Conservation (phyloP, 2,113 vertebrate species). For the Rhynchomys soricoides region DNA sequence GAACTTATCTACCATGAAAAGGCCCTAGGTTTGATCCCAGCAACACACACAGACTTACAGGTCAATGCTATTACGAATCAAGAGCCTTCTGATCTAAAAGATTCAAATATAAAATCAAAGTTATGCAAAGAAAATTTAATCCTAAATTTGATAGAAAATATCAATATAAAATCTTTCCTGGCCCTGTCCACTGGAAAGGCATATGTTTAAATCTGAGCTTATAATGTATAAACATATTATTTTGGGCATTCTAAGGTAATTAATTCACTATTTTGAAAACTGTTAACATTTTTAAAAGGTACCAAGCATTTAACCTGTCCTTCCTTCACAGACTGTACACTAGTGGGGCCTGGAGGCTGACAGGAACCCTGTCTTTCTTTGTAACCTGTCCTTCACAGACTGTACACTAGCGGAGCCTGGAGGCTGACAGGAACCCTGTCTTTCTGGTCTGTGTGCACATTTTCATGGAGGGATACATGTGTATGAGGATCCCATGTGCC, state of each 20-base stretch:
- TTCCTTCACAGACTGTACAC: background rate
- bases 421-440: background rate
- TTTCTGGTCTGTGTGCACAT: no score
- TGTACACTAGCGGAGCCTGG: background rate
- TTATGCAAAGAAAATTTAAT: background rate
- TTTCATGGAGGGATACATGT: no score
- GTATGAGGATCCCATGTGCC: background rate
- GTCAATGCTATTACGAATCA: background rate
- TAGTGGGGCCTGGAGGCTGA: background rate
- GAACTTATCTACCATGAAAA: background rate
- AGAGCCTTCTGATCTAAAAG: background rate
- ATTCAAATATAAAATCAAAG: background rate
- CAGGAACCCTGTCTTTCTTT: background rate
- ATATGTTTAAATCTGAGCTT: background rate
- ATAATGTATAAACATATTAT: background rate
- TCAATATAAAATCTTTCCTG: background rate
- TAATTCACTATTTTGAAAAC: background rate
- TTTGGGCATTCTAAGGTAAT: background rate
- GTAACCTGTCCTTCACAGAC: background rate
- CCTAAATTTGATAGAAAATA: background rate
- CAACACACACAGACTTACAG: background rate
- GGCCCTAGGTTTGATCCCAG: background rate
- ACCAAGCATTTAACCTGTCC: background rate
- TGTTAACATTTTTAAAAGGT: background rate
- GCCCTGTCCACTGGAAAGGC: background rate